These are phyloP conservation scores for Lasioglossum oenotherae DNA, from an alignment of 2,888 invertebrate species.

Conservation along the genomic window DNA sequence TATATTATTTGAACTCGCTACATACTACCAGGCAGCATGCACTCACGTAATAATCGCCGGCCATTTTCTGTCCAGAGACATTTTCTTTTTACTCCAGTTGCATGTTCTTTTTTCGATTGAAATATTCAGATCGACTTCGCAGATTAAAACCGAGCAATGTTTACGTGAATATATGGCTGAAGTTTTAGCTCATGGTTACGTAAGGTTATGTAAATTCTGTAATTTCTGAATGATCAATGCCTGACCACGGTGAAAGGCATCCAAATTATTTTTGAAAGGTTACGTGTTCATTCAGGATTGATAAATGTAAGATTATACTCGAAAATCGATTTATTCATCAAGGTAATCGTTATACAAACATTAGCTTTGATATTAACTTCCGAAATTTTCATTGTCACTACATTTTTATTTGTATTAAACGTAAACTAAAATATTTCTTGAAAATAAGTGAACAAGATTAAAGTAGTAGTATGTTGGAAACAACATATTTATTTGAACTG, in stretches of 20 bases:
- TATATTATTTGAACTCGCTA: neutral
- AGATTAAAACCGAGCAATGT: neutral
- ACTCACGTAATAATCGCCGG: neutral
- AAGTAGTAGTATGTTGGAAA: neutral
- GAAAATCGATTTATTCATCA: neutral
- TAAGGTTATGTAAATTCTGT: conserved; percentile 9
- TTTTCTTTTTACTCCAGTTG: conserved; percentile 10
- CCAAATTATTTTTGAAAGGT: neutral
- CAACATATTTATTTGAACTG: neutral
- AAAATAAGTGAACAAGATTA: neutral
- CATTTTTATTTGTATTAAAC: neutral
- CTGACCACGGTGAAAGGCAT: neutral
- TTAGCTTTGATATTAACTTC: neutral
- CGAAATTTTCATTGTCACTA: neutral
- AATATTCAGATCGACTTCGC: conserved; percentile 12
- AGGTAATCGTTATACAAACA: neutral
- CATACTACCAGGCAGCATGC: neutral
- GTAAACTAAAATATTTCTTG: neutral
- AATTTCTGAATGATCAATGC: neutral
- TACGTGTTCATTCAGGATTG: neutral
- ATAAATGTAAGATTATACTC: neutral
- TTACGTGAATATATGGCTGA: neutral
- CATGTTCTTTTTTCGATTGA: neutral
- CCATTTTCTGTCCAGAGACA: neutral
- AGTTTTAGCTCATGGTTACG: neutral